These are phyloP conservation scores for Dromococcyx pavoninus DNA, from an alignment of 2,797 vertebrate species.

Conservation along the genomic window DNA sequence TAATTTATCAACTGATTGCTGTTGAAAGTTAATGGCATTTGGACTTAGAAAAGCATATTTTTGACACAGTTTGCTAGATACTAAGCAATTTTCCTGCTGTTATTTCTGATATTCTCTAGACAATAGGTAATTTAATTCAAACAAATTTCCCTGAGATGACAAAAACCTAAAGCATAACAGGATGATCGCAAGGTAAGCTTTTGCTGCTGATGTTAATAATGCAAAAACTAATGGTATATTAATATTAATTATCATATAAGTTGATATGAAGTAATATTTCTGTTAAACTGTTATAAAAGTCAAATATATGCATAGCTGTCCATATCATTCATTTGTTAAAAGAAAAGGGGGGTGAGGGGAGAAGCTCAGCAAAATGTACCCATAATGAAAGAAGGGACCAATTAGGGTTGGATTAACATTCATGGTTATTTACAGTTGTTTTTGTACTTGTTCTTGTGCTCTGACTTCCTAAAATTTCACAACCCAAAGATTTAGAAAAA, in stretches of 20 bases:
- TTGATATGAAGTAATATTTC: conserved; percentile 55
- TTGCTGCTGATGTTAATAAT: conserved; percentile 40
- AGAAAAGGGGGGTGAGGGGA: conserved; percentile 57
- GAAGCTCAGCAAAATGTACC: conserved; percentile 86
- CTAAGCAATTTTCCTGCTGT: conserved; percentile 49
- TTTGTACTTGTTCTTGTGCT: conserved; percentile 98
- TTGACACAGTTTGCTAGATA: conserved; percentile 21
- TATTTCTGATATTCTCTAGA: conserved; percentile 54
- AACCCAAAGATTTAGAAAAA: conserved; percentile 88
- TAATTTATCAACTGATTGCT: conserved; percentile 61
- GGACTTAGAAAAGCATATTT: conserved; percentile 30
- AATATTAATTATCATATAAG: conserved; percentile 61
- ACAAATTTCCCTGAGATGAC: conserved; percentile 53
- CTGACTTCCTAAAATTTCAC: conserved; percentile 94
- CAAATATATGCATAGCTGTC: conserved; percentile 71
- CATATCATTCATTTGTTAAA: conserved; percentile 74
- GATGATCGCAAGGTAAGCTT: conserved; percentile 46
- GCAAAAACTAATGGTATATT: conserved; percentile 58
- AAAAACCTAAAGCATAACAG: conserved; percentile 52
- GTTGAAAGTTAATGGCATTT: conserved; percentile 33
- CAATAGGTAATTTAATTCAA: conserved; percentile 69
- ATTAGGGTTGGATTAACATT: conserved; percentile 99
- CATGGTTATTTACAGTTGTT: conserved; percentile 99
- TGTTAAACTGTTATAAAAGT: conserved; percentile 69
- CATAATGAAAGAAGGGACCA: conserved; percentile 94